These are phyloP conservation scores for Nephrotoma flavescens DNA, from an alignment of 2,888 invertebrate genomes.

Conservation along the genomic window DNA sequence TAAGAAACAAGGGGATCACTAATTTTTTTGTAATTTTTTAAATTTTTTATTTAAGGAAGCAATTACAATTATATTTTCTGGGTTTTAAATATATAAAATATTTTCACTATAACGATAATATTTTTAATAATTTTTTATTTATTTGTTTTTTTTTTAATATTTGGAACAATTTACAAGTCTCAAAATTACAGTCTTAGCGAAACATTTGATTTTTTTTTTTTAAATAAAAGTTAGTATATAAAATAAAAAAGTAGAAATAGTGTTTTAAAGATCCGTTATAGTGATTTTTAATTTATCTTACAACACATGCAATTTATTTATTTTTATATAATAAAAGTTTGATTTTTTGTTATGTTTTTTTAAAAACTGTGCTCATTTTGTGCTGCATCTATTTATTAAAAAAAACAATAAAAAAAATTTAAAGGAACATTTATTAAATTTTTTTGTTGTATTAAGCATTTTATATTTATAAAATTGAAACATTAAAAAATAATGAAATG, in stretches of 20 bases:
- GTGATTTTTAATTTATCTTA: neutral
- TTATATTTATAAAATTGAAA: neutral
- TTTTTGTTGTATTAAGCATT: neutral
- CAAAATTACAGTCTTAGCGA: constrained; percentile 3
- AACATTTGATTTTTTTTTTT: neutral
- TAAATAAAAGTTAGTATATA: neutral
- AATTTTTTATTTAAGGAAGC: neutral
- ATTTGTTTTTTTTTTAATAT: neutral
- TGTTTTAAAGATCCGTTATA: constrained; percentile 1
- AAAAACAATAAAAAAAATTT: neutral
- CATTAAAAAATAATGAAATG: neutral
- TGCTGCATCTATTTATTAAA: neutral
- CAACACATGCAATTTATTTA: neutral
- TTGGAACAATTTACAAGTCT: constrained; percentile 4
- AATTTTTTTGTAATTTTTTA: neutral
- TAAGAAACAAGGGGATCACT: neutral
- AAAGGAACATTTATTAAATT: neutral
- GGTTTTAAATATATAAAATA: neutral
- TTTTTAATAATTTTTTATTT: neutral
- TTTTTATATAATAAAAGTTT: neutral
- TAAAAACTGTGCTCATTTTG: neutral
- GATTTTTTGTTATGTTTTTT: neutral
- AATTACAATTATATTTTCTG: neutral
- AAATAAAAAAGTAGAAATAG: neutral
- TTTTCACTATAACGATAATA: neutral